These are phyloP conservation scores for Tenrec ecaudatus DNA, from an alignment of 2,113 vertebrate species.

Conservation along the genomic window DNA sequence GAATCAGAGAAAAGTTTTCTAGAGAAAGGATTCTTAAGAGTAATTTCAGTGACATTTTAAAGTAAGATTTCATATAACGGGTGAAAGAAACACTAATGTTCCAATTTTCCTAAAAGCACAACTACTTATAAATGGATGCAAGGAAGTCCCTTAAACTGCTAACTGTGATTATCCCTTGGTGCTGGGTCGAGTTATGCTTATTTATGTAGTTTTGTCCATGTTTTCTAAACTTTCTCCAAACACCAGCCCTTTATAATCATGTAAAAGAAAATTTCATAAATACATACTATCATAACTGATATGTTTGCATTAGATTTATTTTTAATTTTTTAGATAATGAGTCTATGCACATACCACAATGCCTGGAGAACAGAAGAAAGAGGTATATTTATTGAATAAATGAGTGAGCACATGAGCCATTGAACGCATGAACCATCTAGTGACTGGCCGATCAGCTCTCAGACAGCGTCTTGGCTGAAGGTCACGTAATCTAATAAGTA, in stretches of 20 bases:
- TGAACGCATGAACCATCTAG: neutral
- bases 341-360: neutral
- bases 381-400: neutral
- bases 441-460: neutral
- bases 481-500: neutral
- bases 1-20: neutral
- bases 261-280: conserved; percentile 49
- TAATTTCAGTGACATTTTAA: neutral
- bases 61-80: neutral
- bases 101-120: conserved; percentile 4
- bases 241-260: conserved; percentile 30
- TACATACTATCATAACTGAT: conserved; percentile 5
- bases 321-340: conserved; percentile 23
- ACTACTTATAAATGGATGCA: conserved; percentile 12
- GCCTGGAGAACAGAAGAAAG: neutral
- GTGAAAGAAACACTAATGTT: neutral
- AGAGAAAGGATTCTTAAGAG: neutral
- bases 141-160: conserved; percentile 54
- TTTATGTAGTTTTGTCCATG: conserved; percentile 45
- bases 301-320: conserved; percentile 27
- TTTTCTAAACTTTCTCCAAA: conserved; percentile 55
- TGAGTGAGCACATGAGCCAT: neutral
- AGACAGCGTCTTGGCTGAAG: neutral
- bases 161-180: conserved; percentile 29
- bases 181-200: neutral